Percentiles rank a stretch among this genome's conserved stretches.
Conservation (phyloP, 2,888 invertebrate species). For the Trissolcus brochymenae region DNA sequence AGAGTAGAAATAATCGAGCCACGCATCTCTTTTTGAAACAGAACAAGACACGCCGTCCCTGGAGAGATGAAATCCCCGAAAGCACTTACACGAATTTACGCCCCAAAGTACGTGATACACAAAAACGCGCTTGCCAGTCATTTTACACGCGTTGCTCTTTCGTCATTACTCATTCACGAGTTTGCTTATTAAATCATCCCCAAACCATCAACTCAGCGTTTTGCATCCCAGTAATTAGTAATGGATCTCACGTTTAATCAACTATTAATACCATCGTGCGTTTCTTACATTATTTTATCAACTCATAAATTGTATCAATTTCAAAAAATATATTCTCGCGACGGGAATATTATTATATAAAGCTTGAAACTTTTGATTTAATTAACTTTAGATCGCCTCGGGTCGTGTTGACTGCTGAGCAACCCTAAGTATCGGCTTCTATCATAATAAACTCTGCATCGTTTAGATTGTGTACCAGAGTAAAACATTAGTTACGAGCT, state of each 20-base stretch:
- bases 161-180: conserved; percentile 25
- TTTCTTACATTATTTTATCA: too few species aligned
- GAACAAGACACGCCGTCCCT: conserved; percentile 47
- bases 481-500: too few species aligned
- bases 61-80: conserved; percentile 43
- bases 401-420: conserved; percentile 62
- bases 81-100: conserved; percentile 49
- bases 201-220: too few species aligned
- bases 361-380: conserved; percentile 54
- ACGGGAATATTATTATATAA: too few species aligned
- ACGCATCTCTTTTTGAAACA: conserved; percentile 47
- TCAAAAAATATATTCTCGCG: too few species aligned
- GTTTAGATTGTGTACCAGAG: not conserved
- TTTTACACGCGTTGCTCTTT: conserved; percentile 52
- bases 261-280: too few species aligned
- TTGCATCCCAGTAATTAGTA: too few species aligned
- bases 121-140: conserved; percentile 33
- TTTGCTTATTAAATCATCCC: conserved; percentile 2
- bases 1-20: conserved; percentile 56
- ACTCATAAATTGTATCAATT: too few species aligned
- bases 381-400: conserved; percentile 66
- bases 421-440: conserved; percentile 59
- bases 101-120: conserved; percentile 24
- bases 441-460: conserved; percentile 40
- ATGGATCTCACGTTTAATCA: too few species aligned